These are phyloP conservation scores for Notolabrus celidotus DNA, from an alignment of 2,797 vertebrate genomes.

Conservation along the genomic window DNA sequence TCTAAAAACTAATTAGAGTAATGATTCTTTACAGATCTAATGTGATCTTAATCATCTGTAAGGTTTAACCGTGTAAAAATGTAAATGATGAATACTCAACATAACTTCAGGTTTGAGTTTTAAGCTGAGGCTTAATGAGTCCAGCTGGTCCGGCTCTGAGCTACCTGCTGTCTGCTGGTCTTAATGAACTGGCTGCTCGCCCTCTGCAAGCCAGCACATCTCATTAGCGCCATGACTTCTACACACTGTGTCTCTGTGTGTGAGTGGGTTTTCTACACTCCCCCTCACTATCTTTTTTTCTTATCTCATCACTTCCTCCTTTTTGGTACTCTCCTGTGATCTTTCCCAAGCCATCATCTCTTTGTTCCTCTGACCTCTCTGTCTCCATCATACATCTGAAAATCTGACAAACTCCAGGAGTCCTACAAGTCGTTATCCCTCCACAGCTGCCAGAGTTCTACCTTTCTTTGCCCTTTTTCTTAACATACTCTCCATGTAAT, in stretches of 20 bases:
- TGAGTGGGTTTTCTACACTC: constrained; percentile 39
- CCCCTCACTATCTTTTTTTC: neutral
- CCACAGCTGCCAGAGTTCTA: constrained; percentile 18
- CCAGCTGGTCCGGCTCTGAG: constrained; percentile 57
- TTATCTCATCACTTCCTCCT: constrained; percentile 31
- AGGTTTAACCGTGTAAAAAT: constrained; percentile 8
- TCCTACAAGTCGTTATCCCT: constrained; percentile 31
- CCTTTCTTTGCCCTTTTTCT: constrained; percentile 17
- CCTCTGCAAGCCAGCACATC: constrained; percentile 46
- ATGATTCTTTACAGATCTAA: neutral
- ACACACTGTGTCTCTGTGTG: constrained; percentile 19
- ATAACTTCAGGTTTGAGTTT: constrained; percentile 35
- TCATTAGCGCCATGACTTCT: constrained; percentile 64
- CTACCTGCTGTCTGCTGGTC: constrained; percentile 51
- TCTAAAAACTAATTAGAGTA: neutral
- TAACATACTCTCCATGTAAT: constrained; percentile 19
- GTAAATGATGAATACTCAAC: constrained; percentile 42
- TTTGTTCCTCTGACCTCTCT: constrained; percentile 50
- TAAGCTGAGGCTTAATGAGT: constrained; percentile 46
- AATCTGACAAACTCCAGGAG: constrained; percentile 50
- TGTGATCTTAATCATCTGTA: constrained; percentile 2
- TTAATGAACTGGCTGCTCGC: constrained; percentile 66
- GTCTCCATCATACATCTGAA: constrained; percentile 30
- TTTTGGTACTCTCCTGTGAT: constrained; percentile 23
- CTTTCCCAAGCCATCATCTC: constrained; percentile 24